These are phyloP conservation scores for Camelus dromedarius DNA, from an alignment of 2,113 vertebrate species.

Conservation along the genomic window DNA sequence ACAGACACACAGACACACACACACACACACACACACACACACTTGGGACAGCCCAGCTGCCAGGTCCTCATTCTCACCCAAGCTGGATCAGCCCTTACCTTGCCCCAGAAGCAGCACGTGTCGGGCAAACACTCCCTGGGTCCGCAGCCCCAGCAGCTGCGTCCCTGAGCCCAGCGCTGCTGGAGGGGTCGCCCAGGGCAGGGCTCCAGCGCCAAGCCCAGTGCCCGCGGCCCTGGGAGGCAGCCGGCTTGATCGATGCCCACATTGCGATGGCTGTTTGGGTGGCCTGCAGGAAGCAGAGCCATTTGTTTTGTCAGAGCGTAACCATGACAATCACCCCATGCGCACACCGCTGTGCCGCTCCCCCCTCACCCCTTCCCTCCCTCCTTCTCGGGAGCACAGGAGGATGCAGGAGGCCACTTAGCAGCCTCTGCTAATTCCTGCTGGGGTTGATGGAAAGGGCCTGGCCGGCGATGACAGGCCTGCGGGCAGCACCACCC, in stretches of 20 bases:
- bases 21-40: accelerated
- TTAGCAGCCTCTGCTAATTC: constrained; percentile 64
- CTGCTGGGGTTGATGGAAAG: background rate
- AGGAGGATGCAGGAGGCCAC: constrained; percentile 66
- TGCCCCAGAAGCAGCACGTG: constrained; percentile 74
- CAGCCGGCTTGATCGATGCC: constrained; percentile 69
- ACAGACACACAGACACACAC: background rate
- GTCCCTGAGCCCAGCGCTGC: background rate
- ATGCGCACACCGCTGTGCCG: constrained; percentile 64
- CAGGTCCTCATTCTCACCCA: background rate
- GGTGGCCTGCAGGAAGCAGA: constrained; percentile 87
- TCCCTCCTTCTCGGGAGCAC: constrained; percentile 53
- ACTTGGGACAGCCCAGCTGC: background rate
- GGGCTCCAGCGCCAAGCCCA: background rate
- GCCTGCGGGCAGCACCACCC: background rate
- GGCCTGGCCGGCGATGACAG: background rate
- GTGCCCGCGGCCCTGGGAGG: constrained; percentile 30
- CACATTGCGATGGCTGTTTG: constrained; percentile 84
- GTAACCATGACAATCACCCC: constrained; percentile 96
- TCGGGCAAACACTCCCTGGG: background rate
- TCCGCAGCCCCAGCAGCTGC: background rate
- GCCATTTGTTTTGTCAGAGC: constrained; percentile 90
- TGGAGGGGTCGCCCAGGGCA: background rate
- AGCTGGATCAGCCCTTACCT: constrained; percentile 71
- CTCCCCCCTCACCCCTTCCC: background rate